Evolutionary conservation across 2,797 vertebrate genomes (phyloP).

Genomic region (Scyliorhinus canicula): DNA sequence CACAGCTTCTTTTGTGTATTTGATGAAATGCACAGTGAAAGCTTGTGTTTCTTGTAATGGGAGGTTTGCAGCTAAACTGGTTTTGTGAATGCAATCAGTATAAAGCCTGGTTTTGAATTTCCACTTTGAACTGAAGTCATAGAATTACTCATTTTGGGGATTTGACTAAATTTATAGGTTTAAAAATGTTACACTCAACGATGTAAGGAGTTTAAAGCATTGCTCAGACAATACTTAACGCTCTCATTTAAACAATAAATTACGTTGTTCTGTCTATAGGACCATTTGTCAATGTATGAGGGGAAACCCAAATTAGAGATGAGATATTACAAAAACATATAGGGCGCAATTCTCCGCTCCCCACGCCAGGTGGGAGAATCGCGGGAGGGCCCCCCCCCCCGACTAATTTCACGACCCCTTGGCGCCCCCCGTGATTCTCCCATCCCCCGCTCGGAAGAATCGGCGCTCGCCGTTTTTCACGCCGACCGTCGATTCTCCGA

Average conservation of each 20-base stretch:
- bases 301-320: too few relatives aligned
- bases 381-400: too few relatives aligned
- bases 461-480: too few relatives aligned
- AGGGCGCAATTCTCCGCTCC: too few relatives aligned
- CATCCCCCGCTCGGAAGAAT: too few relatives aligned
- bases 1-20: neutral
- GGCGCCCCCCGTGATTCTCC: too few relatives aligned
- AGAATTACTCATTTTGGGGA: too few relatives aligned
- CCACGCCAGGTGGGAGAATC: too few relatives aligned
- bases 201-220: neutral
- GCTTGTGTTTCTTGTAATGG: neutral
- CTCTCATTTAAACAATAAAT: neutral
- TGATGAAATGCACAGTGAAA: neutral
- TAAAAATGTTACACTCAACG: neutral
- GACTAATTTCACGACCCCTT: too few relatives aligned
- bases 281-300: too few relatives aligned
- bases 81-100: neutral
- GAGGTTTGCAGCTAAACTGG: neutral
- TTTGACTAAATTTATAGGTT: neutral
- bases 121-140: neutral
- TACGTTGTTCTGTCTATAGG: neutral
- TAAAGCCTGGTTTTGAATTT: neutral
- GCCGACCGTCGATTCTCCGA: too few relatives aligned
- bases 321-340: too few relatives aligned
- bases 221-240: neutral